Evolutionary conservation across 2,113 vertebrate genomes (phyloP), one percentile per base, ranked within the genome.

Genomic region (Muntiacus muntjak): DNA sequence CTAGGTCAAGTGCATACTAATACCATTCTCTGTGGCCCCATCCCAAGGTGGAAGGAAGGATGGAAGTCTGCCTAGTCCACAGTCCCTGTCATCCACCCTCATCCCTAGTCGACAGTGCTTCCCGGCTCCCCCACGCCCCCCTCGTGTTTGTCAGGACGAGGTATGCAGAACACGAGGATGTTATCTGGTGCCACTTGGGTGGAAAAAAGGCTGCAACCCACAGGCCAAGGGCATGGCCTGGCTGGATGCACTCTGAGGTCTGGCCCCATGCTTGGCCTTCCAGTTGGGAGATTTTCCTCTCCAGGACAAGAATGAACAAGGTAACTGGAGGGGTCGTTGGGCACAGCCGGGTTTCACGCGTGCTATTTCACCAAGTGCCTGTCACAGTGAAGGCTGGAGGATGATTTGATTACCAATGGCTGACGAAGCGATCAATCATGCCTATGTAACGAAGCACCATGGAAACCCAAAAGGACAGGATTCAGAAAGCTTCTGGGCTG

Each of bases 121-220:
- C 45, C 83, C 6, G 0, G 52, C 36, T 23, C 55, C 79, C 52
- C 33, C 0, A 54, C 11, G 10, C 52, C n/a, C 60, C 23, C 64
- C 67, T 74, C 21, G 5, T 1, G 14, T 19, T 50, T 58, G 47
- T 67, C 45, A 91, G 60, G 30, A 17, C 7, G 0, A 2, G 21
- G 45, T 13, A 1, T 12, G 58, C 12, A 11, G 58, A 28, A 17
- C 6, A 19, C 10, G 7, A 45, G 26, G 40, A 50, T 0, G 1
- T 4, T 16, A 25, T 47, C 71, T 50, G 21, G 7, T 55, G 21
- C 79, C 9, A 55, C 54, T 7, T 5, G 28, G 62, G n/a, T 40
- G 28, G 45, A 26, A 13, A 15, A 40, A 67, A 83, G 40, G 8
- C 26, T 13, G 28, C 57, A 21, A 19, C 28, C n/a, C 28, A 47